Percentiles rank a stretch among this genome's conserved stretches.
Conservation (phyloP, 1,140 invertebrate genomes). For the Chymomyza costata region DNA sequence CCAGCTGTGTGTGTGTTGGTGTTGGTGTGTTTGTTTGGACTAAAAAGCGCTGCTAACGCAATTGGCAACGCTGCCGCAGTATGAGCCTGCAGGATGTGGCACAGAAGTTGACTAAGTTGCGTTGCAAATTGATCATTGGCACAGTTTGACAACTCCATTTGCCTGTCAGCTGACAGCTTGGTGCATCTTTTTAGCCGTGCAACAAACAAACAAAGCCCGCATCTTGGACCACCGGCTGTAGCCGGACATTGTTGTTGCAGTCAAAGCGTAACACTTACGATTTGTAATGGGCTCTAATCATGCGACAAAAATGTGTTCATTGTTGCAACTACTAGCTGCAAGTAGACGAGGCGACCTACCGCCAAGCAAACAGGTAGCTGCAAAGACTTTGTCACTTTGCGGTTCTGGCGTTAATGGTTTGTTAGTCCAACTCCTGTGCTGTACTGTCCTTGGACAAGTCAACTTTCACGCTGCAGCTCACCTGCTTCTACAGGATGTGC, state of each 20-base stretch:
- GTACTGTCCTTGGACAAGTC: slow-evolving; percentile 23
- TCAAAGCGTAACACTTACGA: slow-evolving; percentile 65
- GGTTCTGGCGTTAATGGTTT: slow-evolving; percentile 71
- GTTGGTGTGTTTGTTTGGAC: slow-evolving; percentile 34
- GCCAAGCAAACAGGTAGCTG: slow-evolving; percentile 51
- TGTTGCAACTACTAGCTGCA: neutral
- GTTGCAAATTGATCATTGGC: slow-evolving; percentile 71
- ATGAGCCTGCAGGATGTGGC: slow-evolving; percentile 14
- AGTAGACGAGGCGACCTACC: slow-evolving; percentile 51
- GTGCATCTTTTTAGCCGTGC: neutral
- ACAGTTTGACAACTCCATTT: slow-evolving; percentile 71
- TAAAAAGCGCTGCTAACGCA: slow-evolving; percentile 64
- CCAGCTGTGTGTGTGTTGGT: neutral
- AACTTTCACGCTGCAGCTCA: too few relatives aligned
- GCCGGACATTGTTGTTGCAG: slow-evolving; percentile 17
- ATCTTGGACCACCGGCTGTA: slow-evolving; percentile 37
- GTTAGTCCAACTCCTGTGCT: slow-evolving; percentile 38
- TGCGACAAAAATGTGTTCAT: slow-evolving; percentile 58
- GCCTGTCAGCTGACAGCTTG: slow-evolving; percentile 18
- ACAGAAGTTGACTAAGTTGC: slow-evolving; percentile 61
- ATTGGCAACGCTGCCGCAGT: slow-evolving; percentile 54
- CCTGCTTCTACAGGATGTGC: too few relatives aligned
- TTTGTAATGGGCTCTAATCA: slow-evolving; percentile 69
- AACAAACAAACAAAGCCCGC: slow-evolving; percentile 26
- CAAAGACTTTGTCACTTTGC: slow-evolving; percentile 39